Percentiles rank a stretch among this genome's conserved stretches.
phyloP scores from a whole-genome alignment of 2,888 invertebrate genomes.

The Caradrina kadenii region DNA sequence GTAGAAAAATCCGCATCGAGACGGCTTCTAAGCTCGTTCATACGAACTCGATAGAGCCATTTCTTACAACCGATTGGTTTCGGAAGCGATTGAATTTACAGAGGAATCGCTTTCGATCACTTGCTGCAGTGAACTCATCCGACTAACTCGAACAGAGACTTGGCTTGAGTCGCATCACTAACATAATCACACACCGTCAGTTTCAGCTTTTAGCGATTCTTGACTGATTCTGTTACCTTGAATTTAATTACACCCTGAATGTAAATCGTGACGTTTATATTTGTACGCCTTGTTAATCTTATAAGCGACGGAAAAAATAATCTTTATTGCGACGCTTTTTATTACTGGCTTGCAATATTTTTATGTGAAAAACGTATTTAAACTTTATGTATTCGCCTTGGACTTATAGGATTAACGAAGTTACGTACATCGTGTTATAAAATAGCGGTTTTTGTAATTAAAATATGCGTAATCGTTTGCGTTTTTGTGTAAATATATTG shows the following conservation, averaged over 20 bases:
- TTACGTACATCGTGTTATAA: slow-evolving; percentile 52
- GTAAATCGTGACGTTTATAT: slow-evolving; percentile 58
- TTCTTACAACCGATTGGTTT: slow-evolving; percentile 27
- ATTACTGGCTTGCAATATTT: slow-evolving; percentile 73
- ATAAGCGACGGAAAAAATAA: slow-evolving; percentile 70
- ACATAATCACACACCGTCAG: slow-evolving; percentile 57
- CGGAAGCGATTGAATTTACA: slow-evolving; percentile 6
- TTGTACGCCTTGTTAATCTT: slow-evolving; percentile 77
- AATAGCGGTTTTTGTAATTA: slow-evolving; percentile 53
- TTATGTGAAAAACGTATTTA: slow-evolving; percentile 64
- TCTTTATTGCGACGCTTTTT: slow-evolving; percentile 72
- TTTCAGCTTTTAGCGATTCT: slow-evolving; percentile 65
- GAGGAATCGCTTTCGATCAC: slow-evolving; percentile 29
- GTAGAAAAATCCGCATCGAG: slow-evolving; percentile 15
- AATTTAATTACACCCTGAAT: slow-evolving; percentile 63
- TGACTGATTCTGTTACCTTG: slow-evolving; percentile 71
- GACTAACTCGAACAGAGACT: slow-evolving; percentile 44
- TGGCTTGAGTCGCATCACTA: slow-evolving; percentile 57
- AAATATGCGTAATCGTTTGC: slow-evolving; percentile 52
- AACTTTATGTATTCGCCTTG: slow-evolving; percentile 56
- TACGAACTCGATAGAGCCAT: slow-evolving; percentile 1
- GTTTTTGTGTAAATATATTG: slow-evolving; percentile 58
- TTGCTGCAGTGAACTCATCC: slow-evolving; percentile 29
- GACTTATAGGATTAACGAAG: slow-evolving; percentile 74
- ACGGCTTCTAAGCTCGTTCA: slow-evolving; percentile 24